Evolutionary conservation across 2,888 invertebrate species (phyloP).

Genomic region (Sphaerophoria taeniata): DNA sequence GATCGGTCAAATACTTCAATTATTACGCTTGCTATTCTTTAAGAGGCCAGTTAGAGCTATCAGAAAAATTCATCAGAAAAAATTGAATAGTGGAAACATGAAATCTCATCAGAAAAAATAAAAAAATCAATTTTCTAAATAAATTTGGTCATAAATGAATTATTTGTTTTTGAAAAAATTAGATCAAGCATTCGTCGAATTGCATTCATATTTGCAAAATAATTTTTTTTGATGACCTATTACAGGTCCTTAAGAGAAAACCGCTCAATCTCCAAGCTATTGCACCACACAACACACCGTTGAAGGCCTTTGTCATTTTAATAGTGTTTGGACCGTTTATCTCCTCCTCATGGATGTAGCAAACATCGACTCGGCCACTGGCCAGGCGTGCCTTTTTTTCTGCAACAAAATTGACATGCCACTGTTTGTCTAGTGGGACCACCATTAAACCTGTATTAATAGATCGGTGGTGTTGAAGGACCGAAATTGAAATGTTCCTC

Average conservation of each 20-base stretch:
- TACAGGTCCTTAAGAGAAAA: conserved; percentile 18
- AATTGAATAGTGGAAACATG: too few relatives aligned
- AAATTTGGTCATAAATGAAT: too few relatives aligned
- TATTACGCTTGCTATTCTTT: too few relatives aligned
- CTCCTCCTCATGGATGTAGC: conserved; percentile 49
- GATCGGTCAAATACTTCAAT: too few relatives aligned
- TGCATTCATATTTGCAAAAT: too few relatives aligned
- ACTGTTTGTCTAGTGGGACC: conserved; percentile 59
- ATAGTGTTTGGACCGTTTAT: conserved; percentile 60
- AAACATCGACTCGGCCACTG: neutral
- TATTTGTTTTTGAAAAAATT: too few relatives aligned
- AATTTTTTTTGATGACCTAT: too few relatives aligned
- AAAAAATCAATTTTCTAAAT: too few relatives aligned
- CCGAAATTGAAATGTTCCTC: conserved; percentile 69
- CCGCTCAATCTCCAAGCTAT: conserved; percentile 56
- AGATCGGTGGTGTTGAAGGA: conserved; percentile 62
- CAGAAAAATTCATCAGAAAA: too few relatives aligned
- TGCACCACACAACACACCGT: conserved; percentile 54
- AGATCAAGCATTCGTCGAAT: too few relatives aligned
- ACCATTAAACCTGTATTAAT: conserved; percentile 69
- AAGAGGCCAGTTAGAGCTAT: too few relatives aligned
- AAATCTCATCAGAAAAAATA: too few relatives aligned
- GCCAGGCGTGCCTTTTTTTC: conserved; percentile 7
- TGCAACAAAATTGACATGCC: conserved; percentile 64
- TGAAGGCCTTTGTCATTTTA: conserved; percentile 70